phyloP scores from a whole-genome alignment of 1,140 invertebrate species.

The Heliothis virescens region DNA sequence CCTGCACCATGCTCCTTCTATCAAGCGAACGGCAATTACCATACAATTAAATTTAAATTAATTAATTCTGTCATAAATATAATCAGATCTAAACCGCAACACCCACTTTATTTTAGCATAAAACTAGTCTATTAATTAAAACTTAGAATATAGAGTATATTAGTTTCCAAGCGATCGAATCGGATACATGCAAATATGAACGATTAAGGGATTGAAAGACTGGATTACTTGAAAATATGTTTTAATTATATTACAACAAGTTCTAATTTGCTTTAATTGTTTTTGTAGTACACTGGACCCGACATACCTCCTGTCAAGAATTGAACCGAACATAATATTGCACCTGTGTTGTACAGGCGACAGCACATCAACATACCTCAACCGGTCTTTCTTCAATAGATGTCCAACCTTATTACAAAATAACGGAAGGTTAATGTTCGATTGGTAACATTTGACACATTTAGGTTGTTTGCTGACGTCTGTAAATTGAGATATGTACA shows the following conservation, averaged over 20 bases:
- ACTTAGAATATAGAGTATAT: slow-evolving; percentile 3
- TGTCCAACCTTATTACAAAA: neutral
- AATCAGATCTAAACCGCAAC: slow-evolving; percentile 24
- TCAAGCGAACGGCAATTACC: slow-evolving; percentile 11
- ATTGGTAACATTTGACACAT: too few relatives aligned
- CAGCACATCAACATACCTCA: neutral
- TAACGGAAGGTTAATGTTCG: too few relatives aligned
- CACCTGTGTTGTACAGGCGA: neutral
- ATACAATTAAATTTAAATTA: slow-evolving; percentile 43
- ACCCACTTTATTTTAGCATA: slow-evolving; percentile 40
- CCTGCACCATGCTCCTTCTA: neutral
- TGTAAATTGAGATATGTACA: too few relatives aligned
- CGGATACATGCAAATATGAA: slow-evolving; percentile 2
- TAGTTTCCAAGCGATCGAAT: neutral
- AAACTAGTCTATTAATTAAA: slow-evolving; percentile 44
- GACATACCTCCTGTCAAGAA: neutral
- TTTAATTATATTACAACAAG: slow-evolving; percentile 5
- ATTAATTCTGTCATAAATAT: slow-evolving; percentile 41
- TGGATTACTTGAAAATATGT: neutral
- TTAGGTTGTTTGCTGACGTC: too few relatives aligned
- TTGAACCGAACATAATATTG: neutral
- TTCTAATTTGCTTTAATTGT: neutral
- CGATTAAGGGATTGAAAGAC: slow-evolving; percentile 14
- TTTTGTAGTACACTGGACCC: neutral
- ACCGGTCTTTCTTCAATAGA: too few relatives aligned